Base-by-base conservation (phyloP, 2,888 invertebrate genomes). In the Synanthedon tipuliformis region DNA sequence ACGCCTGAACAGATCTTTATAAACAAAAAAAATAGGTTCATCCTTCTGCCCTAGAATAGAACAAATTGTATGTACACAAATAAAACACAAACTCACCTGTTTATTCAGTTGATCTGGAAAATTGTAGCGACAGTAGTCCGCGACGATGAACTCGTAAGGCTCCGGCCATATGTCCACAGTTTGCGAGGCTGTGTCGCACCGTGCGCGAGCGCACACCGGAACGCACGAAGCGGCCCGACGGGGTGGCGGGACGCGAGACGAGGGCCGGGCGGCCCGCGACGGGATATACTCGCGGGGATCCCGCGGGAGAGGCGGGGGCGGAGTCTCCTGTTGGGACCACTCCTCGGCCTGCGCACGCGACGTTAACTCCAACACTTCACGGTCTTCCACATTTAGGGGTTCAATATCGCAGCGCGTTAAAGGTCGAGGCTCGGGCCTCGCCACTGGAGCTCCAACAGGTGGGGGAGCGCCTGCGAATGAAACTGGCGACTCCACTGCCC, bases 61-160 rank as follows among this genome's bases (percentile, higher is more conserved):
- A n/a, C n/a, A n/a, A n/a, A n/a, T n/a, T n/a, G n/a, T n/a, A n/a
- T n/a, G 5, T 10, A 23, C 23, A 23, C 23, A 23, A 23, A 23
- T 23, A 23, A 23, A 12, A 23, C 1, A 23, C 23, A 23, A 23
- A 57, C 61, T 58, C 34, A 79, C 81, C 66, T 69, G 69, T 40
- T 66, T 68, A 34, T 66, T 68, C 0, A 58, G 51, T 1, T 77
- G 78, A 63, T 82, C 75, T 58, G 83, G 73, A 15, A 70, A 59
- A 50, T 60, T 34, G 34, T 34, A 59, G 23, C 75, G 88, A 65
- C 92, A 89, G 61, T 93, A 89, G 59, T 92, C 92, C n/a, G 92
- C 85, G 59, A 95, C 89, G 52, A 94, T 80, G 71, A 92, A 91
- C 71, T 95, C 95, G 72, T 95, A 94, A 49, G 92, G 91, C 72